Conservation (phyloP, 64 coral and sea anemone genomes). For the Exaiptasia diaphana region DNA sequence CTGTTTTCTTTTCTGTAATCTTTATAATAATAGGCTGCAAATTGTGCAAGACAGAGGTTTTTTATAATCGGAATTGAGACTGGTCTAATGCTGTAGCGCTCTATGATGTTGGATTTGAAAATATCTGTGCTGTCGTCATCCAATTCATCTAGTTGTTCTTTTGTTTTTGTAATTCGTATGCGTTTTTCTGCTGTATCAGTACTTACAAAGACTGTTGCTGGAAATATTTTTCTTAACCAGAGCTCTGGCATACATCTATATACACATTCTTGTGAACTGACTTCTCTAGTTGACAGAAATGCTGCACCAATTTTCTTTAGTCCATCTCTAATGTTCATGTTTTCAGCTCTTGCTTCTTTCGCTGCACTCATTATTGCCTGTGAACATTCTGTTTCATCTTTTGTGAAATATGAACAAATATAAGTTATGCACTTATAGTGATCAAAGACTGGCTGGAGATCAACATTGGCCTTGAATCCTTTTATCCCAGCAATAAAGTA, state of each 20-base stretch:
- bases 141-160: background rate
- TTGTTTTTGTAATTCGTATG: background rate
- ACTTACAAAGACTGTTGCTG: conserved; percentile 27
- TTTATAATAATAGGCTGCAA: conserved; percentile 42
- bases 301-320: conserved; percentile 51
- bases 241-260: conserved; percentile 51
- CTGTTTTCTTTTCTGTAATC: conserved; percentile 7
- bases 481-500: conserved; percentile 37
- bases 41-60: conserved; percentile 13
- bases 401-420: conserved; percentile 43
- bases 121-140: background rate
- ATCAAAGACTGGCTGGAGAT: conserved; percentile 22
- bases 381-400: conserved; percentile 56
- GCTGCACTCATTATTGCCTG: conserved; percentile 65
- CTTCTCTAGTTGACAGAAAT: conserved; percentile 54
- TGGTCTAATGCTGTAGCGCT: conserved; percentile 1
- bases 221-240: conserved; percentile 53
- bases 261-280: conserved; percentile 63
- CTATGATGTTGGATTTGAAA: too few species aligned
- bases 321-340: conserved; percentile 45
- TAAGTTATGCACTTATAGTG: conserved; percentile 29
- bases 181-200: conserved; percentile 17
- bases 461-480: conserved; percentile 29
- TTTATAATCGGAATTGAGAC: background rate
- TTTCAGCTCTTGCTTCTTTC: conserved; percentile 56